Evolutionary conservation across 2,888 invertebrate genomes (phyloP).

Genomic region (Yponomeuta cagnagella): DNA sequence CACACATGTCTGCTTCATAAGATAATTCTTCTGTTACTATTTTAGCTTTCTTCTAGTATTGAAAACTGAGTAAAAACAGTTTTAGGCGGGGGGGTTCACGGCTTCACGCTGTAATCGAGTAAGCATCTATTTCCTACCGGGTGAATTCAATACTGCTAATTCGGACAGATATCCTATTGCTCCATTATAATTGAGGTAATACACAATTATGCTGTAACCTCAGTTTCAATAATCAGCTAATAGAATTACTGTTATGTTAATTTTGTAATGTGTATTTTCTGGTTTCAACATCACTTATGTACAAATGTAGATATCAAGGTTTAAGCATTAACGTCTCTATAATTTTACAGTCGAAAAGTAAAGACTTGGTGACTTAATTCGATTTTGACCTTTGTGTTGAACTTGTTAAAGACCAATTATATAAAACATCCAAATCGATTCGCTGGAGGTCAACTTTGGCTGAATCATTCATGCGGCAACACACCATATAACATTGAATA

Average conservation of each 20-base stretch:
- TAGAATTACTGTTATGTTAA: neutral
- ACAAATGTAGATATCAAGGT: too few species aligned
- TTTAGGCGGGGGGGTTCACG: neutral
- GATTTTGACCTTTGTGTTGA: neutral
- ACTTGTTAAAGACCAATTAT: neutral
- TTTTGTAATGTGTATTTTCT: neutral
- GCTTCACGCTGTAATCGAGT: neutral
- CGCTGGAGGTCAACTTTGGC: neutral
- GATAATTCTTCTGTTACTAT: too few species aligned
- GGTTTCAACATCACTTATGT: neutral
- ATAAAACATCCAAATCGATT: neutral
- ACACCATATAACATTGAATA: neutral
- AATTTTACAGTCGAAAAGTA: too few species aligned
- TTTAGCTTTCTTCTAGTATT: too few species aligned
- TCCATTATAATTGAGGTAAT: neutral
- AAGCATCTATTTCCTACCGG: neutral
- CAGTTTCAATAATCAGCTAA: neutral
- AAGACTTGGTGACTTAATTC: neutral
- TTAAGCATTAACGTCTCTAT: too few species aligned
- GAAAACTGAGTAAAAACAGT: too few species aligned
- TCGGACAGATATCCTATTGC: neutral
- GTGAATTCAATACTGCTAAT: neutral
- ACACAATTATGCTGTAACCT: neutral
- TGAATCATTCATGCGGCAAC: neutral
- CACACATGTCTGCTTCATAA: too few species aligned